Conservation (phyloP, 37 sponge, comb jelly and placozoan species). For the Corticium candelabrum region DNA sequence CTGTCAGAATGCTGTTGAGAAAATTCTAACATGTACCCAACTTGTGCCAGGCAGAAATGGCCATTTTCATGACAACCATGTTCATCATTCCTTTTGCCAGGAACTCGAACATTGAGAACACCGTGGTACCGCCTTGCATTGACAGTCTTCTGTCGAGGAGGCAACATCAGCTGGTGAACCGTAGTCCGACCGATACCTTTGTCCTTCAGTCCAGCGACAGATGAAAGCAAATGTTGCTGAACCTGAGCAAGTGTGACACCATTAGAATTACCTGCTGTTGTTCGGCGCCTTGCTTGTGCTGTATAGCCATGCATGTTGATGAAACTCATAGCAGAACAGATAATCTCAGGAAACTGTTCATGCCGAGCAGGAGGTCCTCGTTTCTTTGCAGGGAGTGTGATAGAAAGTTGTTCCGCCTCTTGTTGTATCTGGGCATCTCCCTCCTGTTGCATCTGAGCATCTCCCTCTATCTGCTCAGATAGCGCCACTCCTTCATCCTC, state of each 20-base stretch:
- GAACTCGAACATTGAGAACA: conserved; percentile 6
- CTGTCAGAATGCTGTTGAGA: background rate
- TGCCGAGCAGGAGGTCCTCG: too few relatives aligned
- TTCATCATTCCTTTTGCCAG: conserved; percentile 16
- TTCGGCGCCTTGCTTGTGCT: conserved; percentile 13
- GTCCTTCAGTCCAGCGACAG: conserved; percentile 19
- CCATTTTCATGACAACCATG: too few relatives aligned
- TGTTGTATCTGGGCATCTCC: too few relatives aligned
- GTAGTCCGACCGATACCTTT: conserved; percentile 6
- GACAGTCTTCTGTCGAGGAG: conserved; percentile 13
- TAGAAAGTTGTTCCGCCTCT: too few relatives aligned
- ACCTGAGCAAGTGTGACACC: conserved; percentile 14
- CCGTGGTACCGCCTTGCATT: conserved; percentile 13
- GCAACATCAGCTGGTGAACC: conserved; percentile 15
- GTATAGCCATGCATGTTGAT: conserved; percentile 15
- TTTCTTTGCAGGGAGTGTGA: too few relatives aligned
- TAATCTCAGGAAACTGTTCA: too few relatives aligned
- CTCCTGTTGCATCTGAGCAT: too few relatives aligned
- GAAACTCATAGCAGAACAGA: too few relatives aligned
- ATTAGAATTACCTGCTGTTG: background rate
- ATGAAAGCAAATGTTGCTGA: conserved; percentile 10
- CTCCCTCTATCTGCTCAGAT: too few relatives aligned
- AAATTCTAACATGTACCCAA: conserved; percentile 5
- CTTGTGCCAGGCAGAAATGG: too few relatives aligned
- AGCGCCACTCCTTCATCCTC: too few relatives aligned